Percentiles rank a stretch among this genome's conserved stretches.
These are phyloP conservation scores for Halcyon malimbica DNA, from an alignment of 2,113 vertebrate genomes.

Conservation along the genomic window DNA sequence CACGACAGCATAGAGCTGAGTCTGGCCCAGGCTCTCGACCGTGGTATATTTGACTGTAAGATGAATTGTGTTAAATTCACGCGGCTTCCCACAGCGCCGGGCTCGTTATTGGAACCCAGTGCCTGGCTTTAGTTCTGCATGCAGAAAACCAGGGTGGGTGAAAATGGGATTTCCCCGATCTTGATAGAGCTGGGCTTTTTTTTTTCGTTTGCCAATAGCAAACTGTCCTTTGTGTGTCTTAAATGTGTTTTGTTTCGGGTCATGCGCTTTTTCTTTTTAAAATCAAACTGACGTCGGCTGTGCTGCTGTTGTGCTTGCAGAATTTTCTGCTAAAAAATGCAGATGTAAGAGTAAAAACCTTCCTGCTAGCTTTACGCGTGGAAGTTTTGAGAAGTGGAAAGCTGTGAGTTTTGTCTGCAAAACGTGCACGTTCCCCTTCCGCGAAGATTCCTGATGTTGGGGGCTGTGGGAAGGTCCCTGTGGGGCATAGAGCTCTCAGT, in stretches of 20 bases:
- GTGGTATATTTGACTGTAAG: neutral
- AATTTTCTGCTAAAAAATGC: slow-evolving; percentile 51
- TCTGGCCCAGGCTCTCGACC: slow-evolving; percentile 29
- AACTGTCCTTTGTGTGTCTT: slow-evolving; percentile 34
- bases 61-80: slow-evolving; percentile 36
- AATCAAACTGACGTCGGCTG: slow-evolving; percentile 23
- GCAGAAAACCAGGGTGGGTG: slow-evolving; percentile 20
- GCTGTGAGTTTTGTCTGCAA: neutral
- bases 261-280: slow-evolving; percentile 28
- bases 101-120: slow-evolving; percentile 22
- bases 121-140: slow-evolving; percentile 7
- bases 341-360: slow-evolving; percentile 36
- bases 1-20: neutral
- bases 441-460: neutral
- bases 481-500: accelerated
- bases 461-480: neutral
- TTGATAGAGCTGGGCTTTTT: neutral
- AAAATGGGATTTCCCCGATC: slow-evolving; percentile 43
- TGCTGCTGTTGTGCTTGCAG: slow-evolving; percentile 47
- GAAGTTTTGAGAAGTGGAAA: slow-evolving; percentile 13
- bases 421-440: neutral
- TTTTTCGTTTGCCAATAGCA: slow-evolving; percentile 41
- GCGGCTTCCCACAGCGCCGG: neutral
- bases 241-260: slow-evolving; percentile 41
- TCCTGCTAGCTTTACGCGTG: neutral